Evolutionary conservation across 2,797 vertebrate genomes (phyloP).

Genomic region (Tapera naevia): DNA sequence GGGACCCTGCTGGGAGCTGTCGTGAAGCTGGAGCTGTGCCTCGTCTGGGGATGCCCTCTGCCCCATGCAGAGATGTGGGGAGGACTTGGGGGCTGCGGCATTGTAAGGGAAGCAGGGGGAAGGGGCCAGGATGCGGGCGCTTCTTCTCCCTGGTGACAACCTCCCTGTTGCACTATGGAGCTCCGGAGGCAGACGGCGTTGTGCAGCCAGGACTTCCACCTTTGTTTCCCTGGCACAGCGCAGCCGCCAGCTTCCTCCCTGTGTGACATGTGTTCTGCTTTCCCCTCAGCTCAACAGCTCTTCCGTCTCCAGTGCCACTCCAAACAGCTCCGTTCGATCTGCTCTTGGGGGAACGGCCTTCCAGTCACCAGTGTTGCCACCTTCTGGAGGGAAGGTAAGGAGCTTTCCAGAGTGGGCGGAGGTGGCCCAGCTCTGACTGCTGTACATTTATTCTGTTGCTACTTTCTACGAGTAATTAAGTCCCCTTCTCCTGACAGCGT

Average conservation of each 20-base stretch:
- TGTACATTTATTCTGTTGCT: background rate
- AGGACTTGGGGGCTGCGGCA: background rate
- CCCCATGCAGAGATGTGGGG: accelerated
- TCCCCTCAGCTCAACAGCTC: conserved; percentile 84
- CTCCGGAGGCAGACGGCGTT: background rate
- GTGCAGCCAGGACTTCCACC: accelerated
- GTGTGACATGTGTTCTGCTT: accelerated
- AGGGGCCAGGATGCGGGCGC: accelerated
- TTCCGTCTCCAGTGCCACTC: conserved; percentile 71
- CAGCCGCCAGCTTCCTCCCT: accelerated
- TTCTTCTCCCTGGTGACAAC: background rate
- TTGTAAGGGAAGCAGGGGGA: accelerated
- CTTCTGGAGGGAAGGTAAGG: conserved; percentile 86
- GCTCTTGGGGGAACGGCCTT: conserved; percentile 75
- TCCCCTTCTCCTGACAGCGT: background rate
- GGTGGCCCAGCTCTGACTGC: accelerated
- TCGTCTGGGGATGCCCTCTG: accelerated
- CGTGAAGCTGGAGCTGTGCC: background rate
- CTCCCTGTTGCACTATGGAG: background rate
- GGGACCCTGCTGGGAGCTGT: background rate
- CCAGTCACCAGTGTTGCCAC: conserved; percentile 82
- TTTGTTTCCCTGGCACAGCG: too few species aligned
- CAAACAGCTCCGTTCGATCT: conserved; percentile 87
- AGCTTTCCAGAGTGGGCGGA: accelerated
- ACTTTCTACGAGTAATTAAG: background rate